These are phyloP conservation scores for Brachyalestes nurse DNA, from an alignment of 2,797 vertebrate genomes.

Conservation along the genomic window DNA sequence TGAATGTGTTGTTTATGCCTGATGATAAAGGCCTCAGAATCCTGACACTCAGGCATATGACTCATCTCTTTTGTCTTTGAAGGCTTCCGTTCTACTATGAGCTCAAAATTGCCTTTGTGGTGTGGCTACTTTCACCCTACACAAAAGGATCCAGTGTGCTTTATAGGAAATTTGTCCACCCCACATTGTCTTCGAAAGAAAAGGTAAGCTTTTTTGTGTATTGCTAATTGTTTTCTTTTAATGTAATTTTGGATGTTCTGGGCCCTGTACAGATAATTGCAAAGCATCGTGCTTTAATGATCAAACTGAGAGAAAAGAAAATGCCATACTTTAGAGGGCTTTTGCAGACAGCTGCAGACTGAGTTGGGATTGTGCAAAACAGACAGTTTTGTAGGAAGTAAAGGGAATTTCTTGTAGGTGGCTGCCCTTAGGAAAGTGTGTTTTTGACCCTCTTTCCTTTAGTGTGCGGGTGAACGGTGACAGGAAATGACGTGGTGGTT, in stretches of 20 bases:
- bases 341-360: background rate
- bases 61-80: constrained; percentile 56
- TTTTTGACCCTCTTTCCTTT: constrained; percentile 48
- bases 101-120: constrained; percentile 98
- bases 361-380: background rate
- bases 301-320: background rate
- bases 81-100: constrained; percentile 99
- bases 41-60: constrained; percentile 14
- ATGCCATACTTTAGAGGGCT: background rate
- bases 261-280: background rate
- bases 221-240: constrained; percentile 24
- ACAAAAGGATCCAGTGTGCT: constrained; percentile 98
- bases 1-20: constrained; percentile 21
- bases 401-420: background rate
- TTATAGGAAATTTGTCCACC: constrained; percentile 98
- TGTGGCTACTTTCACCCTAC: constrained; percentile 98
- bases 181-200: constrained; percentile 98
- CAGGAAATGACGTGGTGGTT: constrained; percentile 61
- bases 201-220: constrained; percentile 83
- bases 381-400: background rate
- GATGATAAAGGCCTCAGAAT: constrained; percentile 14
- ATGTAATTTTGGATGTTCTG: constrained; percentile 8
- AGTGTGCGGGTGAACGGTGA: constrained; percentile 19
- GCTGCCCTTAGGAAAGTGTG: constrained; percentile 16
- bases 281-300: background rate